Conservation (phyloP, 2,113 vertebrate species). For the Mirza zaza region DNA sequence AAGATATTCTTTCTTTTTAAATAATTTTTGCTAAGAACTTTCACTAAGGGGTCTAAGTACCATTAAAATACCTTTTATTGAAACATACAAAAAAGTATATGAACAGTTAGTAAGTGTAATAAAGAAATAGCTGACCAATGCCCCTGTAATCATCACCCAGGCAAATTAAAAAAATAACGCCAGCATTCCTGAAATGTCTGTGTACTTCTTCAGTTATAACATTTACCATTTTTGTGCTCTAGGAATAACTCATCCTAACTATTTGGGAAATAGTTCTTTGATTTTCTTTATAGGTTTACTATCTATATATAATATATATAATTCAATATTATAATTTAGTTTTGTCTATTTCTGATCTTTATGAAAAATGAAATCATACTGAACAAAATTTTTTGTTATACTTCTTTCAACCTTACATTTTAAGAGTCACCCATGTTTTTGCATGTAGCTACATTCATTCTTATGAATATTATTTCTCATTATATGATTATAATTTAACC, state of each 20-base stretch:
- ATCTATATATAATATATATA: not conserved
- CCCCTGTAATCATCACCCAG: not conserved
- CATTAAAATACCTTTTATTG: not conserved
- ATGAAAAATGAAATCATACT: slow-evolving; percentile 24
- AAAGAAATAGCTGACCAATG: not conserved
- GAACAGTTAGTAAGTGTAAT: not conserved
- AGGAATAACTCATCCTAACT: not conserved
- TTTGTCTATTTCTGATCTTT: not conserved
- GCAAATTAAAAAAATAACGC: not conserved
- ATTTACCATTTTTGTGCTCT: not conserved
- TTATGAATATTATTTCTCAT: not conserved
- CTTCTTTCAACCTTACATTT: not conserved
- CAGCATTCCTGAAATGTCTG: not conserved
- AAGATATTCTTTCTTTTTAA: slow-evolving; percentile 4
- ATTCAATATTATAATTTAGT: not conserved
- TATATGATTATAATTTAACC: not conserved
- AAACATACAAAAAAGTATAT: not conserved
- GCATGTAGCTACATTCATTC: not conserved
- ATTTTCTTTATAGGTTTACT: not conserved
- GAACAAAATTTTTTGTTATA: not conserved
- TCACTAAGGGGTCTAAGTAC: not conserved
- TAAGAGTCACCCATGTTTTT: not conserved
- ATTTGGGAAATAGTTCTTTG: not conserved
- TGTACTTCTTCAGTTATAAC: not conserved
- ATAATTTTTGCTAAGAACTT: not conserved